Evolutionary conservation across 2,888 invertebrate genomes (phyloP), one percentile per base, ranked within the genome.

Genomic region (Bimastos eiseni): DNA sequence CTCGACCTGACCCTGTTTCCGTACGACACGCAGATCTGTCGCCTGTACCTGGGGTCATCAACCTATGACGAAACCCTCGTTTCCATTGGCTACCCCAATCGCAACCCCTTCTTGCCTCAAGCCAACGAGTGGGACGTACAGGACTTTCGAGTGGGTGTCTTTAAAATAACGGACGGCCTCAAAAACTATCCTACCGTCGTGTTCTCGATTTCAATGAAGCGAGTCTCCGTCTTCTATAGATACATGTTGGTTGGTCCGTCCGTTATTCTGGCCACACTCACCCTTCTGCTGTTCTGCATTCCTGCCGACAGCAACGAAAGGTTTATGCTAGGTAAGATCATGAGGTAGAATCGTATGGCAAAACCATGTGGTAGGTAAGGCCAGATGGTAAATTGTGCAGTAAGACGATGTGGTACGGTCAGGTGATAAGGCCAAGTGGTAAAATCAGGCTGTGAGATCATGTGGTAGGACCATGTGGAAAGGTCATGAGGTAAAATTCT

Each of bases 281-380:
- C 90, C 21, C 88, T 91, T 37, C 88, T 91, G 30, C 88, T 92
- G 34, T 91, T 90, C 89, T 91, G 92, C 89, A 84, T 92, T 30
- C 92, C 92, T 3, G 91, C 91, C 11, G 90, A 88, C 34, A 91
- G 89, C 89, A 90, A 90, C 38, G 91, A 92, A 55, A 37, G 92
- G 38, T 89, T 92, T 38, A 34, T 90, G 70, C 44, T 91, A 19
- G 90, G 92, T 92, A 84, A 89, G 91, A 49, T 24, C 36, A 19
- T 38, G 15, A 55, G 33, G 49, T 30, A 89, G 2, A 13, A 83
- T 19, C 33, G 19, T 83, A 17, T 44, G 44, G 44, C 17, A 44
- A 44, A 17, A 44, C 44, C 15, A 15, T 44, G 6, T 44, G 44
- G 49, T 30, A 89, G 38, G 41, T n/a, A 89, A 33, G 33, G 33